A percentile compares a stretch with the other conserved stretches of the same genome.
Conservation (phyloP, 1,140 invertebrate genomes). For the Lasaia peninsularis region DNA sequence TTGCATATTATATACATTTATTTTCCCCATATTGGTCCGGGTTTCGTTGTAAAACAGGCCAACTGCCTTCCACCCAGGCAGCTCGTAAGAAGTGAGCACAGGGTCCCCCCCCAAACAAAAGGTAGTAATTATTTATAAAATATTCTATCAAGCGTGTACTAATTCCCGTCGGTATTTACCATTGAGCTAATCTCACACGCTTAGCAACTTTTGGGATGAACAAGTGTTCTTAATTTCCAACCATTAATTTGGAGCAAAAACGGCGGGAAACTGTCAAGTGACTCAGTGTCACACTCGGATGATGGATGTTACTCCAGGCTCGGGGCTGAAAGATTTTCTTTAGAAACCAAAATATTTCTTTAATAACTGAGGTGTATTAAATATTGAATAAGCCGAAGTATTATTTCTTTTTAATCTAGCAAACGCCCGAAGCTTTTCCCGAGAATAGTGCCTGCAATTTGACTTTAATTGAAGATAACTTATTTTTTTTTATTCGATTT, state of each 20-base stretch:
- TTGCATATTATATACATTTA: too few species aligned
- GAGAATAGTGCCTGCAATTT: too few species aligned
- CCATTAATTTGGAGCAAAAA: constrained; percentile 23
- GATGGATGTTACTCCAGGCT: constrained; percentile 11
- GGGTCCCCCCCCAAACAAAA: too few species aligned
- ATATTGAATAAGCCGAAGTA: neutral
- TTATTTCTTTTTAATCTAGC: too few species aligned
- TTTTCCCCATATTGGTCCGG: too few species aligned
- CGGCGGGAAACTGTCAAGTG: constrained; percentile 15
- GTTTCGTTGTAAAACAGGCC: too few species aligned
- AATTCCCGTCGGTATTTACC: neutral
- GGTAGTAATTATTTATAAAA: too few species aligned
- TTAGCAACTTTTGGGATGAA: constrained; percentile 1
- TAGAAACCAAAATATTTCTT: neutral
- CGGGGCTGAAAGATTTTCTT: neutral
- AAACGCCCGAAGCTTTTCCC: too few species aligned
- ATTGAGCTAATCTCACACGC: constrained; percentile 7
- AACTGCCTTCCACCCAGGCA: too few species aligned
- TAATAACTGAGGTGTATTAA: neutral
- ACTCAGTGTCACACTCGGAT: constrained; percentile 14
- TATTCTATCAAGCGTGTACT: neutral
- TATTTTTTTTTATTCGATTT: too few species aligned
- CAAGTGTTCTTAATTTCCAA: constrained; percentile 20
- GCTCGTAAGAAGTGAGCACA: too few species aligned
- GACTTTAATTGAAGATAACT: too few species aligned